phyloP scores from a whole-genome alignment of 92 coral and sea anemone genomes.

The Epizoanthus stellaris region DNA sequence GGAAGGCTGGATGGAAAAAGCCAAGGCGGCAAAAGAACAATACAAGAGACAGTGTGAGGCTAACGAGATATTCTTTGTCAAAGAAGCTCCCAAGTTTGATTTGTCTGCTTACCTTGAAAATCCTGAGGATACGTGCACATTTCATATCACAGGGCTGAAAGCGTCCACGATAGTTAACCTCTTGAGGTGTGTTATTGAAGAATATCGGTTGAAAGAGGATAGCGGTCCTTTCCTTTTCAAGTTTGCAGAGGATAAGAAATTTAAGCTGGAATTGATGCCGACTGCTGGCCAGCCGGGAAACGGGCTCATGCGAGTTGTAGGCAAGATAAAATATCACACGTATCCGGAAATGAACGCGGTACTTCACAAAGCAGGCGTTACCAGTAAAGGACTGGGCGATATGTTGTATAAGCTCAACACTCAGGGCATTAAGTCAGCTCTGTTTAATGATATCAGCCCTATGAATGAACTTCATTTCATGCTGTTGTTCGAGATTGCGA shows the following conservation, averaged over 20 bases:
- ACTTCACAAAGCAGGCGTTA: slow-evolving; percentile 75
- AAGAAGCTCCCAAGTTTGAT: slow-evolving; percentile 19
- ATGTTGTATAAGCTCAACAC: slow-evolving; percentile 80
- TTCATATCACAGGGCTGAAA: slow-evolving; percentile 67
- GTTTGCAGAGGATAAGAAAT: slow-evolving; percentile 88
- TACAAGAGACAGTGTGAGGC: slow-evolving; percentile 79
- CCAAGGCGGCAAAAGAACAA: slow-evolving; percentile 80
- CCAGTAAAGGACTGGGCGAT: slow-evolving; percentile 86
- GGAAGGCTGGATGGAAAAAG: slow-evolving; percentile 82
- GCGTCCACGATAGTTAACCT: slow-evolving; percentile 75
- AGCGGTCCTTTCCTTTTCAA: slow-evolving; percentile 78
- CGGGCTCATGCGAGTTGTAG: slow-evolving; percentile 81
- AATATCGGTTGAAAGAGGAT: slow-evolving; percentile 64
- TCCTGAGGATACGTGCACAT: slow-evolving; percentile 44
- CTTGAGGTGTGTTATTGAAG: slow-evolving; percentile 68
- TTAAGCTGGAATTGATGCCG: slow-evolving; percentile 81
- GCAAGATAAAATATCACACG: slow-evolving; percentile 74
- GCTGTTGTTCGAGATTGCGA: slow-evolving; percentile 79
- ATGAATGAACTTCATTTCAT: slow-evolving; percentile 89
- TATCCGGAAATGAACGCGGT: slow-evolving; percentile 77
- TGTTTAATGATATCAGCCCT: slow-evolving; percentile 83
- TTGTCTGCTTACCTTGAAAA: slow-evolving; percentile 58
- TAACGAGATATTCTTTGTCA: slow-evolving; percentile 73
- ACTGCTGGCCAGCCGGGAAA: slow-evolving; percentile 83
- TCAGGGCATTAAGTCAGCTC: slow-evolving; percentile 78